These are phyloP conservation scores for Vanessa tameamea DNA, from an alignment of 1,140 invertebrate genomes.

Conservation along the genomic window DNA sequence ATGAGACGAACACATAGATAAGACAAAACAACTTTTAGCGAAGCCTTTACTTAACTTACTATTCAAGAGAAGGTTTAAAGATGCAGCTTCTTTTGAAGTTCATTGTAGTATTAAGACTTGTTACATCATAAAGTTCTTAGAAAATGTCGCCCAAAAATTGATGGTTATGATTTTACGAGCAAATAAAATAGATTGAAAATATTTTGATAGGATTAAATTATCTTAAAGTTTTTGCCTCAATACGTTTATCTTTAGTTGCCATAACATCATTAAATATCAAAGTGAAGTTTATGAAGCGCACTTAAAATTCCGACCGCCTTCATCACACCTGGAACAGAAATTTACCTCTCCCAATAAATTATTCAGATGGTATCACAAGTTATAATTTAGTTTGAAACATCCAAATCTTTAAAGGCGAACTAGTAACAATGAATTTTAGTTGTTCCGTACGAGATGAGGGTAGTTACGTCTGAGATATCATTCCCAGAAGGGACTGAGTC, in stretches of 20 bases:
- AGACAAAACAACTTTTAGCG: no score
- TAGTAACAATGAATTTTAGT: slow-evolving; percentile 21
- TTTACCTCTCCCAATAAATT: slow-evolving; percentile 28
- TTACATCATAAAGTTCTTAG: no score
- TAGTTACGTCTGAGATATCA: slow-evolving; percentile 13
- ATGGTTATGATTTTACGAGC: no score
- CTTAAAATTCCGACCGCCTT: slow-evolving; percentile 12
- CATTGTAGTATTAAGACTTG: no score
- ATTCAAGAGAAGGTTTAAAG: no score
- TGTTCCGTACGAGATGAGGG: slow-evolving; percentile 11
- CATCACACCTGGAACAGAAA: slow-evolving; percentile 22
- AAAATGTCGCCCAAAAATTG: no score
- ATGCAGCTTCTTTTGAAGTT: no score
- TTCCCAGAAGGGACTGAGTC: slow-evolving; percentile 9
- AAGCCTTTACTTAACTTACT: no score
- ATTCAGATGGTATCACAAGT: slow-evolving; percentile 39
- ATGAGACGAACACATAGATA: no score
- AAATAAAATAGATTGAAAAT: no score
- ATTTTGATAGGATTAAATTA: not conserved
- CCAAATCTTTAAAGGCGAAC: slow-evolving; percentile 27
- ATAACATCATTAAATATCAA: not conserved
- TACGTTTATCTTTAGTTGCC: not conserved
- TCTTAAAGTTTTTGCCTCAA: not conserved
- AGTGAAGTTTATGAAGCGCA: not conserved
- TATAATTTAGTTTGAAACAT: slow-evolving; percentile 42